Conservation (phyloP, 1,140 invertebrate species). For the Manduca sexta region DNA sequence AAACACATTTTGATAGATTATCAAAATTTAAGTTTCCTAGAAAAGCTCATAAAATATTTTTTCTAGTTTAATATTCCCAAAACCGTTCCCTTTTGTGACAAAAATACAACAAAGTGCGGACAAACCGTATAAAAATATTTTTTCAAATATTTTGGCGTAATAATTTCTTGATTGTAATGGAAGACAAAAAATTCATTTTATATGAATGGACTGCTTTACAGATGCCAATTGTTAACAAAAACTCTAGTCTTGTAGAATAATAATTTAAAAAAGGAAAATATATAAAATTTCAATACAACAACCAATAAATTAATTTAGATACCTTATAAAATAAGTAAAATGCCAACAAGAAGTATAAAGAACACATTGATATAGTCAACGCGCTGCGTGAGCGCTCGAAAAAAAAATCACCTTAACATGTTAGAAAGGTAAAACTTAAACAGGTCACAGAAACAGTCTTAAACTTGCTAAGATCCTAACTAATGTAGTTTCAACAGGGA, state of each 20-base stretch:
- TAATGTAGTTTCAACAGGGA: conserved; percentile 69
- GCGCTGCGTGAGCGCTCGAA: conserved; percentile 30
- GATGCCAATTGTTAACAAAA: conserved; percentile 59
- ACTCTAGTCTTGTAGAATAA: conserved; percentile 46
- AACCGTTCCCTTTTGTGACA: too few relatives aligned
- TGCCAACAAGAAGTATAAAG: conserved; percentile 72
- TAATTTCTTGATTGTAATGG: conserved; percentile 30
- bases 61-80: not conserved
- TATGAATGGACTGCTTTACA: conserved; percentile 59
- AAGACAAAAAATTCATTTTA: conserved; percentile 47
- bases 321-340: conserved; percentile 73
- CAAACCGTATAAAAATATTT: not conserved
- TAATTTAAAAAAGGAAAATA: conserved; percentile 66
- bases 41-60: too few relatives aligned
- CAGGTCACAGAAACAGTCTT: conserved; percentile 73
- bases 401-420: conserved; percentile 52
- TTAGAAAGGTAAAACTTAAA: conserved; percentile 66
- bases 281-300: conserved; percentile 72
- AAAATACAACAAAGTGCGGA: not conserved
- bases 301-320: conserved; percentile 74
- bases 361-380: conserved; percentile 66
- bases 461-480: conserved; percentile 71
- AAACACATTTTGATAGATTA: too few relatives aligned
- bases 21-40: too few relatives aligned
- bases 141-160: not conserved